These are phyloP conservation scores for Cephalopterus ornatus DNA, from an alignment of 2,113 vertebrate species.

Conservation along the genomic window DNA sequence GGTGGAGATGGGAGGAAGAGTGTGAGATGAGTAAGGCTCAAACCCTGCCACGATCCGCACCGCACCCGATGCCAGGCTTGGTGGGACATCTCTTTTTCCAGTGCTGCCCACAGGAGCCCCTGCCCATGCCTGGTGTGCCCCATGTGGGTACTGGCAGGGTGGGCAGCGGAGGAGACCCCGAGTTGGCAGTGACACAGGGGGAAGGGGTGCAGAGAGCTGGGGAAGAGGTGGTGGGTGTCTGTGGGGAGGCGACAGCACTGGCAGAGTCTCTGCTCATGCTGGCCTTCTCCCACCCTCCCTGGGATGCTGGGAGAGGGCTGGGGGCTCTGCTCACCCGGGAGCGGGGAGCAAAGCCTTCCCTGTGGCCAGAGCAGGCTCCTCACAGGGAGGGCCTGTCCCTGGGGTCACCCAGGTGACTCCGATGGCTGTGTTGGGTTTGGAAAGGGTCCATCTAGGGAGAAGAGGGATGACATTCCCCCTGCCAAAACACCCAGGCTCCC, in stretches of 20 bases:
- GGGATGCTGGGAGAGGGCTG: not conserved
- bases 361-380: fast-evolving
- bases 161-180: not conserved
- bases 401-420: not conserved
- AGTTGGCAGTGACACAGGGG: not conserved
- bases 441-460: not conserved
- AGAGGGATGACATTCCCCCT: not conserved
- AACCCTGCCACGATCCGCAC: fast-evolving
- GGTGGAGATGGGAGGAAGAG: not conserved
- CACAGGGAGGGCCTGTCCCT: not conserved
- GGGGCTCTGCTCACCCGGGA: not conserved
- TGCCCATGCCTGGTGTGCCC: not conserved
- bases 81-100: fast-evolving
- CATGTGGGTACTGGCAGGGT: not conserved
- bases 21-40: not conserved
- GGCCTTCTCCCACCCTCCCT: not conserved
- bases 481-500: not conserved
- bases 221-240: not conserved
- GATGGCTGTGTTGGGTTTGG: fast-evolving
- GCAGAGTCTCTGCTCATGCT: fast-evolving
- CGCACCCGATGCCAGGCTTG: fast-evolving
- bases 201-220: fast-evolving
- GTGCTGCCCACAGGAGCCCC: not conserved
- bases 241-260: not conserved
- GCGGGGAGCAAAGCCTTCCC: not conserved